A percentile compares a stretch with the other conserved stretches of the same genome.
Conservation (phyloP, 2,888 invertebrate species). For the Volucella inflata region DNA sequence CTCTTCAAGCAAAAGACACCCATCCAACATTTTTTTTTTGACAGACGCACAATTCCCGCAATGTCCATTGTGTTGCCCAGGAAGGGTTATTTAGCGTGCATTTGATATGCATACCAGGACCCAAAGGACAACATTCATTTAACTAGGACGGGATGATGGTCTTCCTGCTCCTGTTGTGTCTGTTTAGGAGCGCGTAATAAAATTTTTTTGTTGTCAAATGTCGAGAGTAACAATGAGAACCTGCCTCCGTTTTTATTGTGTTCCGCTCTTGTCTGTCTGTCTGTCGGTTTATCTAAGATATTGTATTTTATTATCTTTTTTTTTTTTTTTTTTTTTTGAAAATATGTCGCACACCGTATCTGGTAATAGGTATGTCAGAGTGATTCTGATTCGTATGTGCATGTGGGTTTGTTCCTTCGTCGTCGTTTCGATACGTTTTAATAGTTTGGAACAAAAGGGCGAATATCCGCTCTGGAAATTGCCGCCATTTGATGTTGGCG, state of each 20-base stretch:
- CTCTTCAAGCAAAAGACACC: slow-evolving; percentile 30
- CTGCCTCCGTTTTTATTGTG: slow-evolving; percentile 58
- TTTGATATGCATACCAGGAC: slow-evolving; percentile 74
- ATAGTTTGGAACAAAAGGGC: slow-evolving; percentile 72
- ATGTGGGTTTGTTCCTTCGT: slow-evolving; percentile 18
- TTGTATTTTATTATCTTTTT: slow-evolving; percentile 58
- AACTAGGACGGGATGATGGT: neutral
- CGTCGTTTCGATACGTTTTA: slow-evolving; percentile 51
- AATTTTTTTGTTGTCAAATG: slow-evolving; percentile 40
- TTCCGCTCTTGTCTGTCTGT: slow-evolving; percentile 50
- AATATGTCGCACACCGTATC: slow-evolving; percentile 59
- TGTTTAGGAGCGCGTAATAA: slow-evolving; percentile 65
- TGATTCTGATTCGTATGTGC: neutral
- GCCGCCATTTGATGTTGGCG: slow-evolving; percentile 68
- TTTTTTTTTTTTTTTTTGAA: slow-evolving; percentile 44
- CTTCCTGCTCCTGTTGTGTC: slow-evolving; percentile 65
- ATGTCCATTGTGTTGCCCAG: slow-evolving; percentile 50
- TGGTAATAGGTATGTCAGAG: too few relatives aligned
- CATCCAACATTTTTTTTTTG: slow-evolving; percentile 13
- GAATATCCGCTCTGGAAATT: slow-evolving; percentile 72
- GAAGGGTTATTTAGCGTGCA: slow-evolving; percentile 73
- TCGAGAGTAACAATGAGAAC: slow-evolving; percentile 51
- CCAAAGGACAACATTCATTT: slow-evolving; percentile 28
- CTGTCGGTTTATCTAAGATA: slow-evolving; percentile 63
- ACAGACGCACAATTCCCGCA: slow-evolving; percentile 52